Conservation (phyloP, 2,888 invertebrate genomes). For the Leptura quadrifasciata region DNA sequence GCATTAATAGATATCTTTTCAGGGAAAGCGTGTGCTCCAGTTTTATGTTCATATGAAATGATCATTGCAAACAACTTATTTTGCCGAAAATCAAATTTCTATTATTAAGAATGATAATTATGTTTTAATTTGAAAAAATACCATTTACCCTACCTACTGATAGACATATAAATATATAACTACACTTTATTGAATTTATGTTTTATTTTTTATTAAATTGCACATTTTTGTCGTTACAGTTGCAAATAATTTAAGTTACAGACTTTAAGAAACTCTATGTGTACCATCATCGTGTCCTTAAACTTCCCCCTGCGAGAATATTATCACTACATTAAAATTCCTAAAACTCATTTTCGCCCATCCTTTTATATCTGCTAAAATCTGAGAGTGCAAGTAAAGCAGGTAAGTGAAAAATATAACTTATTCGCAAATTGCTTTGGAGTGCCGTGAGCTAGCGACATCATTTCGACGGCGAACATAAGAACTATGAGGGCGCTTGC, state of each 20-base stretch:
- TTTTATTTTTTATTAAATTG: too few species aligned
- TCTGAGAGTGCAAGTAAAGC: conserved; percentile 52
- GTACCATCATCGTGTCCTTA: not conserved
- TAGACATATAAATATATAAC: too few species aligned
- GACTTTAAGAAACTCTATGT: not conserved
- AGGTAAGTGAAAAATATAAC: conserved; percentile 50
- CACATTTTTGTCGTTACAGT: too few species aligned
- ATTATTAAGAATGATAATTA: too few species aligned
- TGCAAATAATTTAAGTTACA: not conserved
- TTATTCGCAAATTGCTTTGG: conserved; percentile 44
- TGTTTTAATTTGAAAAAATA: too few species aligned
- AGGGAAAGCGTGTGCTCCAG: too few species aligned
- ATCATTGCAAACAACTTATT: too few species aligned
- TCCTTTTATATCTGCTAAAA: conserved; percentile 48
- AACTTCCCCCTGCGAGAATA: conserved; percentile 42
- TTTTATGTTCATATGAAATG: too few species aligned
- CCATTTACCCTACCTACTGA: too few species aligned
- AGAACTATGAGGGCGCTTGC: conserved; percentile 47
- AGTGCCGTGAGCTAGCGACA: conserved; percentile 39
- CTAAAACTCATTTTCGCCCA: conserved; percentile 53
- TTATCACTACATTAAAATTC: conserved; percentile 51
- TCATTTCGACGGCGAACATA: conserved; percentile 14
- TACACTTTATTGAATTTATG: too few species aligned
- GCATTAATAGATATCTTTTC: too few species aligned
- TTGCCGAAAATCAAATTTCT: too few species aligned